Base-by-base conservation (phyloP, 1,140 invertebrate genomes). In the Pristionchus pacificus region DNA sequence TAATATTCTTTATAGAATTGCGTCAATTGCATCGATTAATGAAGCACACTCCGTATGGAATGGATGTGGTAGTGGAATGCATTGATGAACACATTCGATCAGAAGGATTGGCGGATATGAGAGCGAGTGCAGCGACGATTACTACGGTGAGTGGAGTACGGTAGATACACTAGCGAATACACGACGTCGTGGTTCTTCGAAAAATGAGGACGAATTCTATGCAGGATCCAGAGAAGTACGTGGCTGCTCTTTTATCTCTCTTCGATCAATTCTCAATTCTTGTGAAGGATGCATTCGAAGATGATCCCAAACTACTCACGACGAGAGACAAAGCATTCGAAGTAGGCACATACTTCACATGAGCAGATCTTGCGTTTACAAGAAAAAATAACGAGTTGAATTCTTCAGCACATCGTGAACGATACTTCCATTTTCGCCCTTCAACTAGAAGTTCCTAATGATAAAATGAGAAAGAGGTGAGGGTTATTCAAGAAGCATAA, bases 251-350 rank as follows among this genome's bases (percentile, higher is more conserved):
- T 63, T 86, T 99, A 68, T 91, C 93, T 75, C 87, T 98, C 38
- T 99, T 97, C 85, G 90, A 91, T 76, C 89, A 90, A 80, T 98
- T 97, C 85, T 97, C 93, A 85, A 87, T 88, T 33, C 87, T 99
- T 72, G 95, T 97, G 6, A 90, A 90, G 79, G 91, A 97, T 79
- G 96, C 95, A 15, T 98, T 98, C 84, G 89, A 91, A 80, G 93
- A 97, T 87, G 96, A 99, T 87, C 93, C 96, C 3, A 87, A 95
- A 60, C 98, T 98, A 86, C 88, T 98, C 55, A 98, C 96, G 2
- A 92, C 94, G 3, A 88, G 97, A 84, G 97, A 99, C 84, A 98
- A 98, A 84, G 95, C 95, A 60, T 98, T 96, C 84, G 95, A 97
- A 86, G 63, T 65, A 10, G 19, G 29, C 10, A 24, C 15, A 24